phyloP scores from a whole-genome alignment of 2,797 vertebrate genomes.

The Urocyon cinereoargenteus region DNA sequence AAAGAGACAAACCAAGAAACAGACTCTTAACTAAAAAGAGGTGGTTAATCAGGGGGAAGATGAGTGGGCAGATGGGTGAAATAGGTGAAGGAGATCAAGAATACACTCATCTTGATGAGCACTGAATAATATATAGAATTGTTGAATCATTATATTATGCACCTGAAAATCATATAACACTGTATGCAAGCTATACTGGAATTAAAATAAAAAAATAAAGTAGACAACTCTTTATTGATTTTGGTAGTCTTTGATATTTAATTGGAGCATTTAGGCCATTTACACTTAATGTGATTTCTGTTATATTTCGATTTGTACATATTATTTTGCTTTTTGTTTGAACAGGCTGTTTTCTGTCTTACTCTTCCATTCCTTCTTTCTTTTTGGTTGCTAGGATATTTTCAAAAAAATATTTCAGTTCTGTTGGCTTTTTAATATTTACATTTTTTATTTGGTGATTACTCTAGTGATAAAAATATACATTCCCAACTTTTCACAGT shows the following conservation, averaged over 20 bases:
- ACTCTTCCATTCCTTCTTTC: neutral
- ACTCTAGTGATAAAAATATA: neutral
- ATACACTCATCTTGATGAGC: neutral
- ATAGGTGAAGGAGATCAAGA: neutral
- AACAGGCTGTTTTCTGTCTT: conserved; percentile 19
- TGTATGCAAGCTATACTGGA: neutral
- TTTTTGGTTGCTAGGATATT: neutral
- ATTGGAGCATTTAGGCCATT: conserved; percentile 23
- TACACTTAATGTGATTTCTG: neutral
- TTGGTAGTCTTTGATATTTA: neutral
- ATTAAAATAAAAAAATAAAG: neutral
- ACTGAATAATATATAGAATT: neutral
- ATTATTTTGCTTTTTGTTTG: neutral
- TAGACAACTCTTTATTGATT: neutral
- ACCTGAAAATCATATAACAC: neutral
- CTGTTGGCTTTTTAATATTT: neutral
- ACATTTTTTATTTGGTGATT: neutral
- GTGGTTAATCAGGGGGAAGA: neutral
- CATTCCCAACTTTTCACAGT: neutral
- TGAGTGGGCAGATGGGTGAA: neutral
- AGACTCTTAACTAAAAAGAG: neutral
- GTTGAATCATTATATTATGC: neutral
- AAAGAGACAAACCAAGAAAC: neutral
- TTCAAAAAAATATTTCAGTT: neutral
- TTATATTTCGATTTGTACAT: conserved; percentile 11